Conservation (phyloP, 2,797 vertebrate genomes). For the Triplophysa yarkandensis region DNA sequence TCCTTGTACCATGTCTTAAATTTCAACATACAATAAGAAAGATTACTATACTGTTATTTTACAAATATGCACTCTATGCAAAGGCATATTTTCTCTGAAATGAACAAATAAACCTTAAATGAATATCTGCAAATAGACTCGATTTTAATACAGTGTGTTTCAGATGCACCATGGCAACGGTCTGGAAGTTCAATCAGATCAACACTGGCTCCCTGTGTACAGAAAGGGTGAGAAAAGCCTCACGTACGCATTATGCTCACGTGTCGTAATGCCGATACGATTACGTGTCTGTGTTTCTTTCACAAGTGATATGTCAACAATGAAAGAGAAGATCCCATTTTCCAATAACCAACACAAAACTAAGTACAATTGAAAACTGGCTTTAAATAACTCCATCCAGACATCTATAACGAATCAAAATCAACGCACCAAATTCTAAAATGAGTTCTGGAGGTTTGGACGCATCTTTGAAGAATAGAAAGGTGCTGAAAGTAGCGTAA, state of each 20-base stretch:
- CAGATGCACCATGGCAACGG: constrained; percentile 36
- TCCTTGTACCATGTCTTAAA: neutral
- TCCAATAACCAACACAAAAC: neutral
- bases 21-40: neutral
- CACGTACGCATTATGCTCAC: constrained; percentile 32
- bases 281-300: neutral
- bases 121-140: neutral
- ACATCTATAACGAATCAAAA: neutral
- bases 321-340: neutral
- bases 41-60: neutral
- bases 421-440: no score
- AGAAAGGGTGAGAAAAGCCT: constrained; percentile 41
- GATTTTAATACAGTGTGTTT: constrained; percentile 31
- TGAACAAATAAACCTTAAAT: constrained; percentile 7
- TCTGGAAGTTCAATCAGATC: constrained; percentile 51
- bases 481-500: neutral
- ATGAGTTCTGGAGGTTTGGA: no score
- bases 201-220: constrained; percentile 41
- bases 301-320: constrained; percentile 16
- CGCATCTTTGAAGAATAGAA: neutral
- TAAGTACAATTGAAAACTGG: constrained; percentile 9
- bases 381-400: neutral
- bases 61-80: neutral
- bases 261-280: constrained; percentile 8
- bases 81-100: constrained; percentile 1